These are phyloP conservation scores for Tyto alba DNA, from an alignment of 2,113 vertebrate genomes.

Conservation along the genomic window DNA sequence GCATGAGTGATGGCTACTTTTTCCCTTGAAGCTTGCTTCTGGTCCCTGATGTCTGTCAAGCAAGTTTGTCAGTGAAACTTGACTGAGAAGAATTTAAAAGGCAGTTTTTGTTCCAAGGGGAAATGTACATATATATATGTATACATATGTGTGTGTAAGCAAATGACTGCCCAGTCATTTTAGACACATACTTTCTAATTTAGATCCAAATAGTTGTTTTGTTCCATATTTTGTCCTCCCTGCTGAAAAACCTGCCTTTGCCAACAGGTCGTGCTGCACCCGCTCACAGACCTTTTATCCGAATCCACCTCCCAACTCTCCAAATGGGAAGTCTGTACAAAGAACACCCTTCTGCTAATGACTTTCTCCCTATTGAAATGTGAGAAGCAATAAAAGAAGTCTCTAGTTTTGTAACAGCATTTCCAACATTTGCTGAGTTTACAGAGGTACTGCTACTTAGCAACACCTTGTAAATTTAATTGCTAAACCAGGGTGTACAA, in stretches of 20 bases:
- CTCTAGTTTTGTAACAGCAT: slow-evolving; percentile 35
- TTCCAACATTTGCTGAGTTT: slow-evolving; percentile 49
- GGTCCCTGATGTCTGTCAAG: slow-evolving; percentile 78
- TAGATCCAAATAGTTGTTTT: neutral
- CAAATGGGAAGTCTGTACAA: slow-evolving; percentile 49
- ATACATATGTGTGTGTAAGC: neutral
- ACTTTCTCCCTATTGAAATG: slow-evolving; percentile 51
- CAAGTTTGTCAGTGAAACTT: slow-evolving; percentile 78
- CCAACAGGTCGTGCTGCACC: neutral
- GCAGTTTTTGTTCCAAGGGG: slow-evolving; percentile 50
- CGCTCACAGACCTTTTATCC: neutral
- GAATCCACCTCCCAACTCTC: neutral
- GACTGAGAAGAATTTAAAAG: slow-evolving; percentile 80
- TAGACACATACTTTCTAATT: neutral
- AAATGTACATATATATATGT: slow-evolving; percentile 13
- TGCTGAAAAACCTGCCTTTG: neutral
- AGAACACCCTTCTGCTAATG: slow-evolving; percentile 42
- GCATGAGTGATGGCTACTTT: slow-evolving; percentile 82
- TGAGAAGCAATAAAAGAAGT: slow-evolving; percentile 57
- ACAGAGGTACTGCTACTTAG: slow-evolving; percentile 41
- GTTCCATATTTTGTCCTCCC: neutral
- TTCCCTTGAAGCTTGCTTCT: slow-evolving; percentile 71
- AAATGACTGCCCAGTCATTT: neutral
- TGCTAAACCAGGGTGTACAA: slow-evolving; percentile 45
- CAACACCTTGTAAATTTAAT: slow-evolving; percentile 64